These are phyloP conservation scores for Teinopalpus imperialis DNA, from an alignment of 2,888 invertebrate genomes.

Conservation along the genomic window DNA sequence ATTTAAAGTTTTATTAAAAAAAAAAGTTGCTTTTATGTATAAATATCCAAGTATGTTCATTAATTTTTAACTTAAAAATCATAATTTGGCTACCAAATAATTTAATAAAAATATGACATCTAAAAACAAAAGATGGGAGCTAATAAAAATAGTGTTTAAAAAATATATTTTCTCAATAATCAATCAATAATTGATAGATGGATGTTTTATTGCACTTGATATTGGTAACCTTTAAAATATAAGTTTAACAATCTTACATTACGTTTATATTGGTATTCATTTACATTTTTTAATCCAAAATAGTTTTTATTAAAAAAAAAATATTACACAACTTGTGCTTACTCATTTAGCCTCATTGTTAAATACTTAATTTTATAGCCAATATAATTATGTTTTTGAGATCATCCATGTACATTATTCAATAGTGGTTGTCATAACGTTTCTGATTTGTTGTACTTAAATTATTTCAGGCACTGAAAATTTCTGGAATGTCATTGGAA, in stretches of 20 bases:
- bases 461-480: neutral
- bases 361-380: conserved; percentile 7
- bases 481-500: conserved; percentile 19
- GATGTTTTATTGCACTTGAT: conserved; percentile 15
- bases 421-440: neutral
- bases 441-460: neutral
- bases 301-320: neutral
- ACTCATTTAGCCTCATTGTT: conserved; percentile 13
- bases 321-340: neutral
- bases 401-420: conserved; percentile 5
- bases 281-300: too few relatives aligned
- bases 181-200: too few relatives aligned
- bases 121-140: neutral
- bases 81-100: too few relatives aligned
- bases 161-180: too few relatives aligned
- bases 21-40: too few relatives aligned
- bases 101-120: neutral
- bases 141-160: too few relatives aligned
- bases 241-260: neutral
- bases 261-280: too few relatives aligned
- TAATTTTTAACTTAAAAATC: too few relatives aligned
- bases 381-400: conserved; percentile 7
- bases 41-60: too few relatives aligned
- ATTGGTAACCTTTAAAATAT: conserved; percentile 19
- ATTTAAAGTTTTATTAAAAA: conserved; percentile 4